Percentiles rank a stretch among this genome's conserved stretches.
Evolutionary conservation across 2,888 invertebrate species (phyloP).

Genomic region (Aphidius colemani): DNA sequence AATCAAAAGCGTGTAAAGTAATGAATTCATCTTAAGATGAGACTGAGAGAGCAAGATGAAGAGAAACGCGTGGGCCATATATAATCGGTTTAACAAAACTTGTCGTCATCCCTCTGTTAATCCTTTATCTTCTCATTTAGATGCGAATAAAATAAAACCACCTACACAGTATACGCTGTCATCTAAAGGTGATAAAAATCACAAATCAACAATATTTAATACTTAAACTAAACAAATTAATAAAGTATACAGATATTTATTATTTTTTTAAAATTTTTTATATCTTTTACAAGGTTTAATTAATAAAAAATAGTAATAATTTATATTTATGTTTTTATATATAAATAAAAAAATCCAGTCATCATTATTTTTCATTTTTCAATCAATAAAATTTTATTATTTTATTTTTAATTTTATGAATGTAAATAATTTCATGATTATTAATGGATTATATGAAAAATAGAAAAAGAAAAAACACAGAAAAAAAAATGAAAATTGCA

Average conservation of each 20-base stretch:
- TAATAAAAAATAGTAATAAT: no score
- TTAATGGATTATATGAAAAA: neutral
- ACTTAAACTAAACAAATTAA: neutral
- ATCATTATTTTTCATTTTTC: no score
- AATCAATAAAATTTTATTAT: neutral
- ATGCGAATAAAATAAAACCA: constrained; percentile 21
- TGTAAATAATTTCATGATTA: neutral
- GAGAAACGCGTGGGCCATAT: constrained; percentile 29
- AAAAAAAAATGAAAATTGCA: constrained; percentile 11
- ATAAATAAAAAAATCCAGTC: no score
- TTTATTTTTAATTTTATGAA: neutral
- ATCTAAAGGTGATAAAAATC: constrained; percentile 14
- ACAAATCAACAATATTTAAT: constrained; percentile 22
- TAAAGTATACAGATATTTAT: no score
- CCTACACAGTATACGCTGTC: constrained; percentile 14
- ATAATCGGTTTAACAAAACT: constrained; percentile 55
- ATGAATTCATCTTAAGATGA: constrained; percentile 15
- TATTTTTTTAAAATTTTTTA: neutral
- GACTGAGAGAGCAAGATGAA: constrained; percentile 24
- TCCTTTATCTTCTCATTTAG: constrained; percentile 53
- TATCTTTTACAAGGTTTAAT: neutral
- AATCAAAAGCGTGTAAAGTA: constrained; percentile 19
- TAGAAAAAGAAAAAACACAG: constrained; percentile 26
- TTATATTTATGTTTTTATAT: no score
- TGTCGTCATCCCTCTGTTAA: constrained; percentile 59